Evolutionary conservation across 2,888 invertebrate genomes (phyloP), one percentile per base, ranked within the genome.

Genomic region (Phania funesta): DNA sequence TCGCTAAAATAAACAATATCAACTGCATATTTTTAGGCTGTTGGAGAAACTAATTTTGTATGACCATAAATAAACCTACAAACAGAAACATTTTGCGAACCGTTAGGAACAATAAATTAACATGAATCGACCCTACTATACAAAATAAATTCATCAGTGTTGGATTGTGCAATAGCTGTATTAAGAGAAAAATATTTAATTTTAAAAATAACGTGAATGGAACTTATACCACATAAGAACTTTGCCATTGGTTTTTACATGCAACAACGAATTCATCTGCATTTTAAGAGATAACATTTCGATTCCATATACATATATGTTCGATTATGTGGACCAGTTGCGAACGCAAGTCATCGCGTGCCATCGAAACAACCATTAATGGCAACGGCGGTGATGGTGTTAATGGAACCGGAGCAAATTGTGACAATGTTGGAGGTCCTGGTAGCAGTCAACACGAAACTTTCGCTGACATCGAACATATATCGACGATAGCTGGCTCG

Each of bases 401-500:
- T 0, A 24, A 9, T 41, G 58, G 18, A 20, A 44, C 18, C 5
- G 65, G 11, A 29, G 58, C 38, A 6, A 58, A 48, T 78, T 32
- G 29, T 20, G 5, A 16, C 9, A 62, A 11, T 41, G 50, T 64
- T 29, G 68, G 60, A 64, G 86, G 86, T 9, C 86, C 85, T 70
- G 88, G 88, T 80, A 90, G 87, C 84, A 90, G 90, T 80, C 90
- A 90, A 84, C 87, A 93, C 92, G 92, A 94, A 93, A 92, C 94
- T 92, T 58, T 94, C 93, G 86, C 94, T 93, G 90, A 95, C 93
- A 90, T 88, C 58, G 90, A 90, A 83, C 94, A 94, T 88, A 91
- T 94, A 84, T 94, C 95, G n/a, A 95, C 95, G 8, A 94, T 95
- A 87, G 95, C 94, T 38, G 95, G 95, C 56, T 94, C 94, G 1